These are phyloP conservation scores for Ophion ellenae DNA, from an alignment of 2,888 invertebrate species.

Conservation along the genomic window DNA sequence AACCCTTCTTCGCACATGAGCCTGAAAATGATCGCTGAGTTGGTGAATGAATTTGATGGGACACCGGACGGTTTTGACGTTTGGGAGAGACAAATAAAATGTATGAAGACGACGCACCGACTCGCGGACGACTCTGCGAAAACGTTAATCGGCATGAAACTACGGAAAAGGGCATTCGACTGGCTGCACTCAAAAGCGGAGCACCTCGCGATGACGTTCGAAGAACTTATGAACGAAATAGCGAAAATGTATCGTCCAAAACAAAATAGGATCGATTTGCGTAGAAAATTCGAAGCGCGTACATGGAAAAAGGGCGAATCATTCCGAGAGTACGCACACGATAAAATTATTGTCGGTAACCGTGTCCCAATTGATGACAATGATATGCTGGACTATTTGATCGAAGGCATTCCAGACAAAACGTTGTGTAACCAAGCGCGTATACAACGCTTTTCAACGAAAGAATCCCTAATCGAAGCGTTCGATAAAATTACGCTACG, in stretches of 20 bases:
- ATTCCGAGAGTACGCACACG: conserved; percentile 64
- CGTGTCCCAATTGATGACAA: conserved; percentile 47
- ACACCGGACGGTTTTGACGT: conserved; percentile 41
- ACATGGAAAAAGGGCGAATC: conserved; percentile 54
- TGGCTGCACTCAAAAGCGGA: conserved; percentile 61
- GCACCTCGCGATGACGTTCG: conserved; percentile 36
- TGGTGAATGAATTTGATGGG: conserved; percentile 54
- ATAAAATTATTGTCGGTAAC: conserved; percentile 61
- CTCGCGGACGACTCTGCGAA: conserved; percentile 47
- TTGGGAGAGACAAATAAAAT: conserved; percentile 51
- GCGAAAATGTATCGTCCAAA: conserved; percentile 51
- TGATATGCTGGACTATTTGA: conserved; percentile 60
- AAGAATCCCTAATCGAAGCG: conserved; percentile 34
- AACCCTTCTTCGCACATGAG: conserved; percentile 17
- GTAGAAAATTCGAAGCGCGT: conserved; percentile 57
- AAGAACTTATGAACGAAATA: conserved; percentile 54
- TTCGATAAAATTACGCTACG: conserved; percentile 41
- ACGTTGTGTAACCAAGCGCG: conserved; percentile 53
- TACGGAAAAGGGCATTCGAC: conserved; percentile 42
- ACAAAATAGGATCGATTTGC: conserved; percentile 35
- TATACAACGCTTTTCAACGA: conserved; percentile 43
- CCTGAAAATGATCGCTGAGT: conserved; percentile 45
- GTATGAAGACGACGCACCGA: conserved; percentile 45
- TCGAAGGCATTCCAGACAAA: conserved; percentile 61
- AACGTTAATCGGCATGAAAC: conserved; percentile 49